Evolutionary conservation across 1,140 invertebrate species (phyloP).

Genomic region (Amphibalanus amphitrite): DNA sequence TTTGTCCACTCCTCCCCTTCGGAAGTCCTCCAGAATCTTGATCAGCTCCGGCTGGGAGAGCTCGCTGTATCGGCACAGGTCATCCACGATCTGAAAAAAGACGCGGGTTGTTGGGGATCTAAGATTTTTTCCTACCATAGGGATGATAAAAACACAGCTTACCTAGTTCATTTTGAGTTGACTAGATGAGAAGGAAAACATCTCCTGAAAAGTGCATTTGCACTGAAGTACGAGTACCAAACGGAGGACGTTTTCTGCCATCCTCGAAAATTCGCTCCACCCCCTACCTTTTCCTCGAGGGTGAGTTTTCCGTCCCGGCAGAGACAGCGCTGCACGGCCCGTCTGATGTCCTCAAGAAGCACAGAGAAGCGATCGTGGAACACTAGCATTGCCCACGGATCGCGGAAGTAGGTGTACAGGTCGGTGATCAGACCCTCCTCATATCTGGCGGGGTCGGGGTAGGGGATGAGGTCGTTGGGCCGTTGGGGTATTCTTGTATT

Average conservation of each 20-base stretch:
- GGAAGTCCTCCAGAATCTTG: constrained; percentile 3
- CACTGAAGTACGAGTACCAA: too few relatives aligned
- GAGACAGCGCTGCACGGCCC: not conserved
- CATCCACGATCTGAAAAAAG: not conserved
- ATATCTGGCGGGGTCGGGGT: not conserved
- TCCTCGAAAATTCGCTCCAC: too few relatives aligned
- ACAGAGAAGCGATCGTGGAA: not conserved
- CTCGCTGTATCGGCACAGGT: not conserved
- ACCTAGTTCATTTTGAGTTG: too few relatives aligned
- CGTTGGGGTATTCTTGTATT: too few relatives aligned
- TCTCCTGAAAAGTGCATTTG: too few relatives aligned
- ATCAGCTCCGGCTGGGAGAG: not conserved
- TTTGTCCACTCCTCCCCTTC: not conserved
- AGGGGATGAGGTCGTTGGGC: too few relatives aligned
- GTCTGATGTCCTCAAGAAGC: not conserved
- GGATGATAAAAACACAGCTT: too few relatives aligned
- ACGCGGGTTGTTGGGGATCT: too few relatives aligned
- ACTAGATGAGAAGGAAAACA: too few relatives aligned
- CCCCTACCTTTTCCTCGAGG: not conserved
- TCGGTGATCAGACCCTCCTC: not conserved
- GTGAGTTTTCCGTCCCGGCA: not conserved
- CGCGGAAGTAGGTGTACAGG: not conserved
- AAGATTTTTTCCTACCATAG: too few relatives aligned
- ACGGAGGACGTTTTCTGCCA: too few relatives aligned
- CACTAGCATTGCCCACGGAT: not conserved